A percentile compares a stretch with the other conserved stretches of the same genome.
phyloP scores from a whole-genome alignment of 2,888 invertebrate species.

The Idaea dimidiata region DNA sequence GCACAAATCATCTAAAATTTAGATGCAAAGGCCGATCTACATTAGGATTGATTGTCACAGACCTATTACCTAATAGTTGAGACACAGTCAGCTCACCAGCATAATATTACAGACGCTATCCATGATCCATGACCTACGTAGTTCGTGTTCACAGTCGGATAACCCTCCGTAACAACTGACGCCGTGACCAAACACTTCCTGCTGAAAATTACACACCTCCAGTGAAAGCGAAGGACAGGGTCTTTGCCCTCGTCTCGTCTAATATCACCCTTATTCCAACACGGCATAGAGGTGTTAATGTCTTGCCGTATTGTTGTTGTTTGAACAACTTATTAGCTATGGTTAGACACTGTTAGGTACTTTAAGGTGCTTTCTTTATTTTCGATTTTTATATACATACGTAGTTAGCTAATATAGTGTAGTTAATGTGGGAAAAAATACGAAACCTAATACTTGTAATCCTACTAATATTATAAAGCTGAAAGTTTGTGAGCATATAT shows the following conservation, averaged over 20 bases:
- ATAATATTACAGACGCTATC: not conserved
- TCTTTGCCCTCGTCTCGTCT: slow-evolving; percentile 40
- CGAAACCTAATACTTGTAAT: not conserved
- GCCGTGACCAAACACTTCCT: not conserved
- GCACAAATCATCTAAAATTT: too few species aligned
- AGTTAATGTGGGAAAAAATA: slow-evolving; percentile 1
- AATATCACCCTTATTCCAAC: slow-evolving; percentile 29
- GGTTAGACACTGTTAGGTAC: slow-evolving; percentile 34
- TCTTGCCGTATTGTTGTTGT: slow-evolving; percentile 19
- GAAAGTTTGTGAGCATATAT: too few species aligned
- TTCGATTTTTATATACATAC: slow-evolving; percentile 27
- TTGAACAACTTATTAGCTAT: slow-evolving; percentile 34
- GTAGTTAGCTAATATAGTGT: too few species aligned
- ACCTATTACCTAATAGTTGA: too few species aligned
- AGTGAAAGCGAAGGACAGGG: slow-evolving; percentile 48
- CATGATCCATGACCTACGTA: not conserved
- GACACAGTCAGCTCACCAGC: too few species aligned
- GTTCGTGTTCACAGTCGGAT: not conserved
- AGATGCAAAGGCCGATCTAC: too few species aligned
- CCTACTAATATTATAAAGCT: too few species aligned
- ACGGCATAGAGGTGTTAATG: slow-evolving; percentile 26
- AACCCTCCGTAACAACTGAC: not conserved
- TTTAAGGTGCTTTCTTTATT: slow-evolving; percentile 35
- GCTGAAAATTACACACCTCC: slow-evolving; percentile 25
- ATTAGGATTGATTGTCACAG: too few species aligned